phyloP scores from a whole-genome alignment of 2,797 vertebrate species.

The Lagodon rhomboides region DNA sequence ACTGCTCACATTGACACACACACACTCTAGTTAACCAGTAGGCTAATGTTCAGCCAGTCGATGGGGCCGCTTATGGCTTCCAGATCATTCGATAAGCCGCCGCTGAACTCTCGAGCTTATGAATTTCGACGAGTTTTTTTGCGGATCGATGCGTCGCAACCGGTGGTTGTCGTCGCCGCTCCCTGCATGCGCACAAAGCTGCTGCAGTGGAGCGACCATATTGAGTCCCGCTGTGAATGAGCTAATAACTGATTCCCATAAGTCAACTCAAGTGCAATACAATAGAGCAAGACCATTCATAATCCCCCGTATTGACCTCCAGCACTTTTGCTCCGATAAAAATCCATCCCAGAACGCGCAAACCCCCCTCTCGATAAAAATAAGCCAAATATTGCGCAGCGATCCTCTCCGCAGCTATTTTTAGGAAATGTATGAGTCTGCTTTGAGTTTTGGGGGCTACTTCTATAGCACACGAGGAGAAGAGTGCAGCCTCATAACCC shows the following conservation, averaged over 20 bases:
- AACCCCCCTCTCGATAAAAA: slow-evolving; percentile 18
- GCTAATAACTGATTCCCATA: slow-evolving; percentile 60
- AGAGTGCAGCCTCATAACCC: slow-evolving; percentile 57
- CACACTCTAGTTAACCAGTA: slow-evolving; percentile 36
- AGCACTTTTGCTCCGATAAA: slow-evolving; percentile 7
- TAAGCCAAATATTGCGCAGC: slow-evolving; percentile 5
- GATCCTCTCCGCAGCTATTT: slow-evolving; percentile 1
- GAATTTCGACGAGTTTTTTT: slow-evolving; percentile 62
- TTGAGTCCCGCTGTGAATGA: slow-evolving; percentile 34
- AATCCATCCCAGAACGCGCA: slow-evolving; percentile 23
- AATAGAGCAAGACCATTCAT: slow-evolving; percentile 41
- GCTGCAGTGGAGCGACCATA: slow-evolving; percentile 20
- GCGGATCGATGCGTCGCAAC: slow-evolving; percentile 70
- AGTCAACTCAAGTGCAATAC: slow-evolving; percentile 59
- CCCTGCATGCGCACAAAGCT: slow-evolving; percentile 18
- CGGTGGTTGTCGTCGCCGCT: slow-evolving; percentile 55
- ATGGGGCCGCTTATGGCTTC: slow-evolving; percentile 64
- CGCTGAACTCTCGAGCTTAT: slow-evolving; percentile 50
- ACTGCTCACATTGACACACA: slow-evolving; percentile 10
- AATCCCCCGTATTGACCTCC: slow-evolving; percentile 45
- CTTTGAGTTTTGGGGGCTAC: slow-evolving; percentile 49
- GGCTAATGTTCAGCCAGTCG: slow-evolving; percentile 53
- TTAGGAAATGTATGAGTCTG: slow-evolving; percentile 54
- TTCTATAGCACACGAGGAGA: slow-evolving; percentile 28
- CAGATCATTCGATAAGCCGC: slow-evolving; percentile 72